Conservation (phyloP, 2,888 invertebrate genomes). For the Holacanthella duospinosa region DNA sequence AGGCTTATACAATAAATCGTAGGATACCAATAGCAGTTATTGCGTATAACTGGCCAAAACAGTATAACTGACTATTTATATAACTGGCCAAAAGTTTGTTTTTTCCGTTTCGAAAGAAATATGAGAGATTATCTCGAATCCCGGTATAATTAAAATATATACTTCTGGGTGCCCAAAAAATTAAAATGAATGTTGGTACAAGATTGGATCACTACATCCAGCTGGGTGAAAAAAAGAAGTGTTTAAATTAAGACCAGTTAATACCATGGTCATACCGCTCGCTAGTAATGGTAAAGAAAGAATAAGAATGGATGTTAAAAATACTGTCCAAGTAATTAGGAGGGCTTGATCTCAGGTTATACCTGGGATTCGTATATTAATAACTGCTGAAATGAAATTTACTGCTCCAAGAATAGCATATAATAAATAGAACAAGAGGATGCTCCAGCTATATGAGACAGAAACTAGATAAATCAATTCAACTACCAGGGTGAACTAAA, state of each 20-base stretch:
- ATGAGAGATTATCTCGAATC: slow-evolving; percentile 71
- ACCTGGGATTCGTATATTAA: slow-evolving; percentile 46
- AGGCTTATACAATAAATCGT: not conserved
- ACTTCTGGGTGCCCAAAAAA: no score
- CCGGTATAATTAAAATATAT: no score
- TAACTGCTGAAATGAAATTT: slow-evolving; percentile 67
- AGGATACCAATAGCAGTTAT: not conserved
- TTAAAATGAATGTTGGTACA: slow-evolving; percentile 75
- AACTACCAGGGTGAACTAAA: slow-evolving; percentile 54
- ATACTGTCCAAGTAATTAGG: not conserved
- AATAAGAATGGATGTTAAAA: not conserved
- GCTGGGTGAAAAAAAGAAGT: not conserved
- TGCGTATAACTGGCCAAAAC: not conserved
- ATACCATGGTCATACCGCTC: not conserved
- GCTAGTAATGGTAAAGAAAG: not conserved
- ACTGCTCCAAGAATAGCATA: slow-evolving; percentile 65
- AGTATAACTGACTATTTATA: no score
- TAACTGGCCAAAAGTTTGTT: slow-evolving; percentile 50
- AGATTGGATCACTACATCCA: slow-evolving; percentile 46
- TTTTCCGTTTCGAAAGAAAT: slow-evolving; percentile 64
- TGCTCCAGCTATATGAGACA: slow-evolving; percentile 60
- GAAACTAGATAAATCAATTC: slow-evolving; percentile 67
- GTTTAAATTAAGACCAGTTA: not conserved
- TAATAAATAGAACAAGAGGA: no score
- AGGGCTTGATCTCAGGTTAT: not conserved